These are phyloP conservation scores for Mastomys natalensis DNA, from an alignment of 2,113 vertebrate species.

Conservation along the genomic window DNA sequence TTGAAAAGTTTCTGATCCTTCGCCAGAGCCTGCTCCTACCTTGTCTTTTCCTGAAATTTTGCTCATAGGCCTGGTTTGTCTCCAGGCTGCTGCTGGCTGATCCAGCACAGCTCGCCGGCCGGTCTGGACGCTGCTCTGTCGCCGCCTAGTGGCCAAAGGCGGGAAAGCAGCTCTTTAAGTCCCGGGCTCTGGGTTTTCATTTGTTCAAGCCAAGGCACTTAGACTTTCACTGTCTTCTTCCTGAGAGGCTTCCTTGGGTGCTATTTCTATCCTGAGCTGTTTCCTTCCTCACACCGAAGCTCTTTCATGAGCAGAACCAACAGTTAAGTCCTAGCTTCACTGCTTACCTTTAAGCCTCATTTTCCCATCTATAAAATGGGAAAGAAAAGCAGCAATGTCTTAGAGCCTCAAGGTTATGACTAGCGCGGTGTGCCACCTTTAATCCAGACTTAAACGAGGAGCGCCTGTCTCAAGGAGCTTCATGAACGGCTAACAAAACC, in stretches of 20 bases:
- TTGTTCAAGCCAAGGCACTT: background rate
- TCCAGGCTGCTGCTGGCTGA: background rate
- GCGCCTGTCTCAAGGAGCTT: too few relatives aligned
- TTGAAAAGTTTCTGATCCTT: background rate
- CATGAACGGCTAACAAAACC: too few relatives aligned
- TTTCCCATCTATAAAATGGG: background rate
- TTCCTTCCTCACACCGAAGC: background rate
- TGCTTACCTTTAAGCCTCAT: background rate
- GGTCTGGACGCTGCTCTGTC: slow-evolving; percentile 78
- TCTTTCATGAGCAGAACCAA: background rate
- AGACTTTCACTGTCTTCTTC: background rate
- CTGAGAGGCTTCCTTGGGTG: too few relatives aligned
- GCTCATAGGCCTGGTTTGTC: slow-evolving; percentile 1
- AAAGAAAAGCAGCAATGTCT: background rate
- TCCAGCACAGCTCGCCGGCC: fast-evolving
- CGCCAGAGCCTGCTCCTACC: background rate
- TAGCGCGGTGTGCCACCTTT: too few relatives aligned
- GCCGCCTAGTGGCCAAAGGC: slow-evolving; percentile 72
- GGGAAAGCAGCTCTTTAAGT: background rate
- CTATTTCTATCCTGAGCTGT: background rate
- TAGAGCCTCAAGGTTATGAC: fast-evolving
- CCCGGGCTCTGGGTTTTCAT: fast-evolving
- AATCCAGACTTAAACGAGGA: too few relatives aligned
- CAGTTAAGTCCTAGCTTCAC: background rate
- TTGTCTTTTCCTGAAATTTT: background rate